These are phyloP conservation scores for Panthera tigris DNA, from an alignment of 2,113 vertebrate species.

Conservation along the genomic window DNA sequence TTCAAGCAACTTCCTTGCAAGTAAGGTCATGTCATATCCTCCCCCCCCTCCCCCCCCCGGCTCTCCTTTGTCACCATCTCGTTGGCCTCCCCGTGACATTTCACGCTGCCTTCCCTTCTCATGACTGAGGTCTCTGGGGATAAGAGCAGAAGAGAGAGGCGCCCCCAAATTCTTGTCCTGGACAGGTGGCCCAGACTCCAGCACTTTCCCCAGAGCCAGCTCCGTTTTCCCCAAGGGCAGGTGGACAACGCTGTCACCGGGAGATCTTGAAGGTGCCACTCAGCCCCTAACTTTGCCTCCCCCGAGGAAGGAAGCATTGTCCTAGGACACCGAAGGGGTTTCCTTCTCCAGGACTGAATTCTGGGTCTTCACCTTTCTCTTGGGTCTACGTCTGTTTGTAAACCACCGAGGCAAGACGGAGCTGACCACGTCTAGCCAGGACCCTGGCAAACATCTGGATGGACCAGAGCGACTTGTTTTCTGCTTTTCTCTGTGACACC, in stretches of 20 bases:
- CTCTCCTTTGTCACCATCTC: rapidly evolving
- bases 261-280: rapidly evolving
- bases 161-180: too few relatives aligned
- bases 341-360: rapidly evolving
- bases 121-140: neutral
- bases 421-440: rapidly evolving
- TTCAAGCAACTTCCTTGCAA: rapidly evolving
- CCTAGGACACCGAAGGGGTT: rapidly evolving
- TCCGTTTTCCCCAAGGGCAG: neutral
- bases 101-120: rapidly evolving
- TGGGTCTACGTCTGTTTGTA: rapidly evolving
- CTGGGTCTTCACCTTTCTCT: rapidly evolving
- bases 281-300: neutral
- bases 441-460: too few relatives aligned
- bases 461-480: rapidly evolving
- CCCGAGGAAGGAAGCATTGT: rapidly evolving
- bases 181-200: rapidly evolving
- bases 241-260: rapidly evolving
- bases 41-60: rapidly evolving
- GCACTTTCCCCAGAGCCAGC: neutral
- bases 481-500: rapidly evolving
- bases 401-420: rapidly evolving
- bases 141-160: rapidly evolving
- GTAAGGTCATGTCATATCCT: rapidly evolving
- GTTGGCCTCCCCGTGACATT: rapidly evolving